Evolutionary conservation across 2,888 invertebrate genomes (phyloP), one percentile per base, ranked within the genome.

Genomic region (Andrena bucephala): DNA sequence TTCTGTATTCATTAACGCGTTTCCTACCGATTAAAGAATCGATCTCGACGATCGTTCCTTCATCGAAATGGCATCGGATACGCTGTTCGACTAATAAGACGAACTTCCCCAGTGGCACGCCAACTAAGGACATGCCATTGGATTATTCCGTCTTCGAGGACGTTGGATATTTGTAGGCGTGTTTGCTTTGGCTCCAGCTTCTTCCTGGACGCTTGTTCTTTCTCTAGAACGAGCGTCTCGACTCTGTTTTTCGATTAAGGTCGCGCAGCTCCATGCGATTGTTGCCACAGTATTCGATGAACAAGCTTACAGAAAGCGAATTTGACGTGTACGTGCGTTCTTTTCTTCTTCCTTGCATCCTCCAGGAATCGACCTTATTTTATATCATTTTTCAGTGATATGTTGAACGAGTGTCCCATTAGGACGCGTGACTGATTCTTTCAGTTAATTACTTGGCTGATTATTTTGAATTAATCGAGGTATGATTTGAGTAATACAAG

Each of bases 121-220:
- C 69, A 69, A 83, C 79, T 77, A 80, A 75, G 70, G 65, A 81
- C 57, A 73, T 75, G 67, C 60, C 71, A 59, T 73, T 65, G 36
- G 48, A 54, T 69, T 65, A 24, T 75, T 57, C 29, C 50, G 42
- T 29, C 24, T 10, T 63, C 54, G 62, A 78, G 66, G 31, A 80
- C 62, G 33, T 29, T 24, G 59, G 29, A 42, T 36, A 27, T 27
- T 48, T n/a, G 81, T 75, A 50, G 81, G 70, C 74, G 74, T 76
- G 52, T 72, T 75, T 62, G 33, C 20, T 50, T 48, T 31, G 10
- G 8, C 36, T 33, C 8, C 54, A 20, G 16, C 31, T 27, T 24
- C n/a, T 10, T 57, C 68, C 62, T 52, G n/a, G 0, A 57, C 42
- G 20, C 33, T 7, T n/a, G 10, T 71, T 68, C 27, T 42, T 29